Evolutionary conservation across 2,113 vertebrate genomes (phyloP).

Genomic region (Casuarius casuarius): DNA sequence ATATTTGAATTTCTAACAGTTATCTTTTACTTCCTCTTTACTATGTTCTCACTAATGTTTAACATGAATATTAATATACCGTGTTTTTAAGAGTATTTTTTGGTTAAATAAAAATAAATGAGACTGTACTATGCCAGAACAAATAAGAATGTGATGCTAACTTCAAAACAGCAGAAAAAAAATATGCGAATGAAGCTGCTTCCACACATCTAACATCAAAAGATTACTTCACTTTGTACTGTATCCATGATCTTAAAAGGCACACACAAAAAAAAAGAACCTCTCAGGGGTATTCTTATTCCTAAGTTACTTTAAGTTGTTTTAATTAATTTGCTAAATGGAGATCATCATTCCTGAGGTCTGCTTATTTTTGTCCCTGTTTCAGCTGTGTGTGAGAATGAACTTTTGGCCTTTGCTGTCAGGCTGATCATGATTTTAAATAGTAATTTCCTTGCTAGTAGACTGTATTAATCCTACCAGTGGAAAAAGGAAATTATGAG

Average conservation of each 20-base stretch:
- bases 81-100: background rate
- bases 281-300: slow-evolving; percentile 55
- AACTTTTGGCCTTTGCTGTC: slow-evolving; percentile 37
- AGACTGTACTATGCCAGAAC: slow-evolving; percentile 4
- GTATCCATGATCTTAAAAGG: slow-evolving; percentile 62
- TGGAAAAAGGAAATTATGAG: background rate
- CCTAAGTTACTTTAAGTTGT: slow-evolving; percentile 54
- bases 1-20: background rate
- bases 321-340: slow-evolving; percentile 71
- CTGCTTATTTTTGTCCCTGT: slow-evolving; percentile 62
- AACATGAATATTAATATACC: slow-evolving; percentile 19
- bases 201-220: slow-evolving; percentile 66
- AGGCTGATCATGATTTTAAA: slow-evolving; percentile 41
- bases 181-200: slow-evolving; percentile 33
- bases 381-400: slow-evolving; percentile 16
- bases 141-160: slow-evolving; percentile 45
- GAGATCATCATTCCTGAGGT: slow-evolving; percentile 53
- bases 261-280: background rate
- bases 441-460: background rate
- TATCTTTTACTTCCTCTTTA: background rate
- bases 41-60: slow-evolving; percentile 10
- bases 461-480: background rate
- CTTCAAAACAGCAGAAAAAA: slow-evolving; percentile 59
- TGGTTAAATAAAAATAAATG: slow-evolving; percentile 57
- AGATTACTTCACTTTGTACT: slow-evolving; percentile 68